phyloP scores from a whole-genome alignment of 2,113 vertebrate species.

The Pristiophorus japonicus region DNA sequence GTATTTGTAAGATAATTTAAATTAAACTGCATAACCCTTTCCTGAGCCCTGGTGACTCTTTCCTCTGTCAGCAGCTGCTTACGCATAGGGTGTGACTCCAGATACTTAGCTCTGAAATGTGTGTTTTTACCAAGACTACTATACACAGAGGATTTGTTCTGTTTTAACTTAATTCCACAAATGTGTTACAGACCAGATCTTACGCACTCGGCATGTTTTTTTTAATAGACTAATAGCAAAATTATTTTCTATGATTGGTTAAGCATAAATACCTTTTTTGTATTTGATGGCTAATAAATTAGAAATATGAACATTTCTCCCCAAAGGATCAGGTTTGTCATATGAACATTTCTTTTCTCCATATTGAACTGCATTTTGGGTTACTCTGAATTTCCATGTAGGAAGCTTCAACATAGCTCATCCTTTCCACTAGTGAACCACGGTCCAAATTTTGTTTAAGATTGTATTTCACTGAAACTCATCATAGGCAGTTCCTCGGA shows the following conservation, averaged over 20 bases:
- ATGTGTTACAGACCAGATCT: neutral
- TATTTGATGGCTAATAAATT: neutral
- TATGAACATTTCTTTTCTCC: neutral
- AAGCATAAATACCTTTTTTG: neutral
- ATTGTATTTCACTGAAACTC: neutral
- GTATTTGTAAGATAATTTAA: neutral
- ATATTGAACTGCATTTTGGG: neutral
- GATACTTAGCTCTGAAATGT: neutral
- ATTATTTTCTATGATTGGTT: neutral
- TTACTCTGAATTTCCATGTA: neutral
- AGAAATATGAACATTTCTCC: neutral
- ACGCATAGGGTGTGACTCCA: neutral
- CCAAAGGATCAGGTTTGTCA: neutral
- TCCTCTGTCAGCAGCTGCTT: neutral
- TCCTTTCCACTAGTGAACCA: neutral
- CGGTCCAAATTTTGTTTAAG: neutral
- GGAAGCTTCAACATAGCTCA: neutral
- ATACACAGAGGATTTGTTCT: neutral
- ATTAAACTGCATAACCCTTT: neutral
- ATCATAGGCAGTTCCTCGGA: no score
- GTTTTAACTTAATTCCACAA: neutral
- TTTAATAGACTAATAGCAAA: neutral
- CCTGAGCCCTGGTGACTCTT: neutral
- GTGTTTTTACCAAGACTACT: neutral
- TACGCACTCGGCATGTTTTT: neutral